A percentile compares a stretch with the other conserved stretches of the same genome.
phyloP scores from a whole-genome alignment of 2,113 vertebrate species.

The Thalassoma bifasciatum region DNA sequence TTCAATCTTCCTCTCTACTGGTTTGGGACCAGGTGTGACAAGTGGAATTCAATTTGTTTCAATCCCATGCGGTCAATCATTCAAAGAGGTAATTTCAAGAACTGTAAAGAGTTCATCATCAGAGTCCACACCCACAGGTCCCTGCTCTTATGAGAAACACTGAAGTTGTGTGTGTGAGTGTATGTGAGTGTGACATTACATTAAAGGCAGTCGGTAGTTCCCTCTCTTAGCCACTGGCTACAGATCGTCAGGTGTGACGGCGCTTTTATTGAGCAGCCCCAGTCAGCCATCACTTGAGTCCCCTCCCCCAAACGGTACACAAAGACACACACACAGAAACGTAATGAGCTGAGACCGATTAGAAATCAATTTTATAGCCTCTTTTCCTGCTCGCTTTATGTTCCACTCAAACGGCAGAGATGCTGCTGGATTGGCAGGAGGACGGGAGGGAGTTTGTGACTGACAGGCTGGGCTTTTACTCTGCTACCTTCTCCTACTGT shows the following conservation, averaged over 20 bases:
- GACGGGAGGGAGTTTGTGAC: slow-evolving; percentile 15
- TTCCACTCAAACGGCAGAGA: slow-evolving; percentile 71
- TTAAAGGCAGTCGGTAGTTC: neutral
- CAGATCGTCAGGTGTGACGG: slow-evolving; percentile 35
- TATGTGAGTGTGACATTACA: slow-evolving; percentile 8
- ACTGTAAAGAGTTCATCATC: slow-evolving; percentile 32
- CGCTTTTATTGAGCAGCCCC: slow-evolving; percentile 16
- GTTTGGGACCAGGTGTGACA: slow-evolving; percentile 59
- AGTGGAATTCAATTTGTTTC: slow-evolving; percentile 48
- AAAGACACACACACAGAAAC: slow-evolving; percentile 24
- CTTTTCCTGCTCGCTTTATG: slow-evolving; percentile 64
- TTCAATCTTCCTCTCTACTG: slow-evolving; percentile 59
- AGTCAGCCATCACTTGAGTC: neutral
- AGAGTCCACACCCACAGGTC: slow-evolving; percentile 4
- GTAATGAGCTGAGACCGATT: slow-evolving; percentile 77
- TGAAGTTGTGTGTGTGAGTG: neutral
- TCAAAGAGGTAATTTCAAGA: slow-evolving; percentile 25
- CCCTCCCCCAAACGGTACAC: slow-evolving; percentile 15
- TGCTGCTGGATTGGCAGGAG: slow-evolving; percentile 36
- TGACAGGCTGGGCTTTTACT: slow-evolving; percentile 53
- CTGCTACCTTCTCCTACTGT: neutral
- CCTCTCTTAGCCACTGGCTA: slow-evolving; percentile 2
- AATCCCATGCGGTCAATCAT: slow-evolving; percentile 10
- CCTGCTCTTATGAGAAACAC: slow-evolving; percentile 18
- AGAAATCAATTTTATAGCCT: slow-evolving; percentile 79